Base-by-base conservation (phyloP, 2,113 vertebrate species). In the Nycticryphes semicollaris region DNA sequence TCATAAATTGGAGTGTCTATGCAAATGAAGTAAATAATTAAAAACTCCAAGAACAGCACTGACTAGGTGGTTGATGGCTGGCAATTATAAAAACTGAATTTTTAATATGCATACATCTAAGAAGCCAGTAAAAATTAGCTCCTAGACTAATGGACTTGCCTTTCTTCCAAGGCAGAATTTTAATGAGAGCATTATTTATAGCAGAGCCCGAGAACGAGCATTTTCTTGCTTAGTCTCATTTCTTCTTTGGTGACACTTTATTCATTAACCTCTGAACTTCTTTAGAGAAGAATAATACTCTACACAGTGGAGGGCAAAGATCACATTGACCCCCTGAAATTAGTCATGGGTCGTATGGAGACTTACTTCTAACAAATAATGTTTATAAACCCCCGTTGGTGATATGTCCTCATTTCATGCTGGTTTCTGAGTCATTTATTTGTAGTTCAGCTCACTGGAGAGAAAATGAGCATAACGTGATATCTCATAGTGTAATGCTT, bases 1-100 rank as follows among this genome's bases (percentile, higher is more conserved):
- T 98, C 98, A 97, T 98, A 98, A 98, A 98, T 98, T 97, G 97
- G 95, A 98, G 93, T 97, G 97, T 97, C 98, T 98, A 98, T 98
- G 98, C 98, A 98, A 98, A 98, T 98, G 98, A 98, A 98, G 97
- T 98, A 98, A 98, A 98, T 98, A 98, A 98, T 98, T 98, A 98
- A 98, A 98, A 98, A 85, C 98, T 97, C 97, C 96, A 97, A 97
- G 97, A 98, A 98, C 97, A 98, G 96, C 97, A 97, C 97, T 98
- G 97, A 98, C 98, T 98, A 97, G 98, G 98, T 98, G 95, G 98
- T 98, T 98, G 98, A 98, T 98, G 98, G 97, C 97, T 98, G 97
- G 98, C 98, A 98, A 98, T 98, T 98, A 98, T 97, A 98, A 98
- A 98, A 97, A 92, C 98, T 98, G 98, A 97, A 98, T 98, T 98